These are phyloP conservation scores for Hoplodrina ambigua DNA, from an alignment of 2,888 invertebrate species.

Conservation along the genomic window DNA sequence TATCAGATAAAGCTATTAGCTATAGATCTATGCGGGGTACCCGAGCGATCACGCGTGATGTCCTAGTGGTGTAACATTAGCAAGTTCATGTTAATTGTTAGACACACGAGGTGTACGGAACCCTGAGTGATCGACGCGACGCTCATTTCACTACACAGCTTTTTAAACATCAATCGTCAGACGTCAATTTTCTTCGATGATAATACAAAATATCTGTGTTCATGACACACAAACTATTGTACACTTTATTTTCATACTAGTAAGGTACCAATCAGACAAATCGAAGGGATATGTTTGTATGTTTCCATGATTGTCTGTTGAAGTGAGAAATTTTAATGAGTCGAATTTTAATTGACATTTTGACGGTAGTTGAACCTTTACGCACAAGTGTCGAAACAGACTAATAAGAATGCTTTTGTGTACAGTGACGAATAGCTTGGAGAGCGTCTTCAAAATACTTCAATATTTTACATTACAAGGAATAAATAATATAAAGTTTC, in stretches of 20 bases:
- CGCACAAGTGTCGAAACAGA: conserved; percentile 68
- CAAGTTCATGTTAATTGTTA: conserved; percentile 28
- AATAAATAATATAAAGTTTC: conserved; percentile 16
- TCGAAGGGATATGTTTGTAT: conserved; percentile 38
- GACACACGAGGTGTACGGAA: conserved; percentile 54
- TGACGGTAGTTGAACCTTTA: conserved; percentile 71
- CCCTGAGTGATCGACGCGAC: conserved; percentile 33
- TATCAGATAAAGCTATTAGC: neutral
- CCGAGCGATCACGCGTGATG: neutral
- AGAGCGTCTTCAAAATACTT: conserved; percentile 30
- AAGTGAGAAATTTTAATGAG: conserved; percentile 79
- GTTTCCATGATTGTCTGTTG: conserved; percentile 60
- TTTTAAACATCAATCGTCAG: conserved; percentile 66
- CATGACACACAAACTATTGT: conserved; percentile 45
- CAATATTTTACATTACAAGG: conserved; percentile 8
- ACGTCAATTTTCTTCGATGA: conserved; percentile 86
- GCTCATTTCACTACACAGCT: conserved; percentile 50
- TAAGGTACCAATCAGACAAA: conserved; percentile 48
- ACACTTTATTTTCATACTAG: conserved; percentile 41
- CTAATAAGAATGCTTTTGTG: conserved; percentile 56
- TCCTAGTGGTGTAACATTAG: conserved; percentile 23
- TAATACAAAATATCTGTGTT: conserved; percentile 72
- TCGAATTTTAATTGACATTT: conserved; percentile 83
- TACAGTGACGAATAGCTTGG: conserved; percentile 57
- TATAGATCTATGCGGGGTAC: neutral